phyloP scores from a whole-genome alignment of 92 coral and sea anemone species.

The Ricordea florida region DNA sequence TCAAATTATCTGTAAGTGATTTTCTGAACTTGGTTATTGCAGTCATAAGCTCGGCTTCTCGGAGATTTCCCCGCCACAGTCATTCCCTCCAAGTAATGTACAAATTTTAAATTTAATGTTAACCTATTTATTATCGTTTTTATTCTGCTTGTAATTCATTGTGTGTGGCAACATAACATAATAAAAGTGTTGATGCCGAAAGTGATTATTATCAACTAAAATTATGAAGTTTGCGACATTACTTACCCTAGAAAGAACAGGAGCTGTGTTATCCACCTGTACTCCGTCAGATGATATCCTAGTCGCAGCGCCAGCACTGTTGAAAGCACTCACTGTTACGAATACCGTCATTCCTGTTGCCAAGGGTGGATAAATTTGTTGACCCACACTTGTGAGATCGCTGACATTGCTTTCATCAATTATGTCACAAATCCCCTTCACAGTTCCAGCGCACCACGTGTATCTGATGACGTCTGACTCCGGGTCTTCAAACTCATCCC shows the following conservation, averaged over 20 bases:
- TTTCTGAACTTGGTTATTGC: no score
- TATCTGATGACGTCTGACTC: constrained; percentile 75
- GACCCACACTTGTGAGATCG: constrained; percentile 19
- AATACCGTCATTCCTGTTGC: constrained; percentile 69
- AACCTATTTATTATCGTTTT: no score
- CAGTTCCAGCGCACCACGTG: constrained; percentile 86
- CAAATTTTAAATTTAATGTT: no score
- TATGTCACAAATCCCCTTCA: constrained; percentile 77
- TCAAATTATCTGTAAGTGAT: no score
- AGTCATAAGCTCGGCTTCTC: no score
- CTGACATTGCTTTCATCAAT: constrained; percentile 56
- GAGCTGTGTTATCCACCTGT: constrained; percentile 72
- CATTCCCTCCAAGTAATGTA: no score
- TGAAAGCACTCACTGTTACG: constrained; percentile 62
- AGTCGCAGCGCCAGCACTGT: constrained; percentile 68
- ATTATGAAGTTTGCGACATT: not conserved
- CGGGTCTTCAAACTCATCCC: constrained; percentile 82
- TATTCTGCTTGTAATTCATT: no score
- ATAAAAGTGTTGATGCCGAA: no score
- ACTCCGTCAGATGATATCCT: constrained; percentile 69
- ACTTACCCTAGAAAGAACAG: constrained; percentile 63
- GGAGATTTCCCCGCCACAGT: no score
- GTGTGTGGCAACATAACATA: no score
- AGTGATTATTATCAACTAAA: no score
- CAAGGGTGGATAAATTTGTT: constrained; percentile 34